A percentile compares a stretch with the other conserved stretches of the same genome.
phyloP scores from a whole-genome alignment of 2,888 invertebrate genomes.

The Fissipunctia ypsillon region DNA sequence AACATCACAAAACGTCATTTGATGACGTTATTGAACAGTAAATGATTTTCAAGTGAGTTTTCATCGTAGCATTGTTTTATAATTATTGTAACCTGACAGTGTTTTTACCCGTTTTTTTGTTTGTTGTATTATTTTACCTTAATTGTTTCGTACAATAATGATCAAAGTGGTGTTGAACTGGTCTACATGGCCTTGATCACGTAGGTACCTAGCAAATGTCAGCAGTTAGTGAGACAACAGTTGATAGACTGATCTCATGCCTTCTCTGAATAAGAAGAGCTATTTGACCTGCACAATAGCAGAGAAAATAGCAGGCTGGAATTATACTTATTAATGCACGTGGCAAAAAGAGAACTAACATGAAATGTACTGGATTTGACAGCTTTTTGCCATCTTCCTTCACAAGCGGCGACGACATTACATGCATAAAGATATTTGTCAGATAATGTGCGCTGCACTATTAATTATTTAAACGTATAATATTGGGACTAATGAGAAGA shows the following conservation, averaged over 20 bases:
- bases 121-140: slow-evolving; percentile 42
- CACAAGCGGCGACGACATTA: no score
- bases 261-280: no score
- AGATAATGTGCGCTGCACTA: no score
- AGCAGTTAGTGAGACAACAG: slow-evolving; percentile 43
- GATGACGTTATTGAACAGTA: slow-evolving; percentile 4
- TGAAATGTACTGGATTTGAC: no score
- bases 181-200: slow-evolving; percentile 51
- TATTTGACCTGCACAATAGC: no score
- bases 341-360: no score
- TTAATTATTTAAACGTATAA: no score
- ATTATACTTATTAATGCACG: no score
- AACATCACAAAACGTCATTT: slow-evolving; percentile 32
- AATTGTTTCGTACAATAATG: slow-evolving; percentile 36
- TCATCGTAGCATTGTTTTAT: slow-evolving; percentile 31
- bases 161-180: slow-evolving; percentile 22
- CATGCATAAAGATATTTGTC: no score
- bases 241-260: not conserved
- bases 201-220: slow-evolving; percentile 20
- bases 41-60: slow-evolving; percentile 40
- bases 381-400: no score
- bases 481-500: no score
- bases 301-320: no score
- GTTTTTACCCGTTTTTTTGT: slow-evolving; percentile 29
- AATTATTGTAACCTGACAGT: slow-evolving; percentile 11